Evolutionary conservation across 2,797 vertebrate genomes (phyloP), one percentile per base, ranked within the genome.

Genomic region (Ptychadena robeensis): DNA sequence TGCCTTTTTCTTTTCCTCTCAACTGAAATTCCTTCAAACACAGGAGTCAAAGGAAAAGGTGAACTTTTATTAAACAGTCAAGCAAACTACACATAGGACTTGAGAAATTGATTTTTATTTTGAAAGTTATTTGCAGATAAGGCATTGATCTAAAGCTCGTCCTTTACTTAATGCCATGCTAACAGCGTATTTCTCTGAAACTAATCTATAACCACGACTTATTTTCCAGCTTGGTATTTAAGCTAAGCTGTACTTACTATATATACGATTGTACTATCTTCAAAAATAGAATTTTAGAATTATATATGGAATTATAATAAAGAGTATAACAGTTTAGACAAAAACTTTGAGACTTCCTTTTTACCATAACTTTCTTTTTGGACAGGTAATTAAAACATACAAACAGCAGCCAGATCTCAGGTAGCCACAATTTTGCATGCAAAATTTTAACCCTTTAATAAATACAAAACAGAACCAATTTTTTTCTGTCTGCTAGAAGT

Each of bases 71-170:
- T 61, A 61, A 61, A 28, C 59, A 61, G 27, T 61, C 59, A 61
- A 25, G 25, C 27, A 28, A 61, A 61, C 59, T 28, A 25, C 59
- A 61, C 25, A 10, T 61, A 61, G 27, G 59, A 61, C 59, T 61
- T 28, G 27, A 28, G 59, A 61, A 61, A 61, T 61, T 61, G 59
- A 61, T 61, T 61, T 61, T 61, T 61, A 61, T 61, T 27, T 61
- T 61, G 59, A 61, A 61, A 61, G 59, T 61, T 61, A 61, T 61
- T 61, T 61, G 59, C 59, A 61, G 59, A 61, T 61, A 61, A 28
- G 59, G 25, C 11, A 61, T 61, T 61, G 59, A 61, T 61, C 59
- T 61, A 61, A 25, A 61, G 59, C 28, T 61, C 27, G 59, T 61
- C 59, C 59, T 61, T 61, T 61, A 12, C 59, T 61, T 61, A 61